These are phyloP conservation scores for Adelosebastes latens DNA, from an alignment of 2,797 vertebrate species.

Conservation along the genomic window DNA sequence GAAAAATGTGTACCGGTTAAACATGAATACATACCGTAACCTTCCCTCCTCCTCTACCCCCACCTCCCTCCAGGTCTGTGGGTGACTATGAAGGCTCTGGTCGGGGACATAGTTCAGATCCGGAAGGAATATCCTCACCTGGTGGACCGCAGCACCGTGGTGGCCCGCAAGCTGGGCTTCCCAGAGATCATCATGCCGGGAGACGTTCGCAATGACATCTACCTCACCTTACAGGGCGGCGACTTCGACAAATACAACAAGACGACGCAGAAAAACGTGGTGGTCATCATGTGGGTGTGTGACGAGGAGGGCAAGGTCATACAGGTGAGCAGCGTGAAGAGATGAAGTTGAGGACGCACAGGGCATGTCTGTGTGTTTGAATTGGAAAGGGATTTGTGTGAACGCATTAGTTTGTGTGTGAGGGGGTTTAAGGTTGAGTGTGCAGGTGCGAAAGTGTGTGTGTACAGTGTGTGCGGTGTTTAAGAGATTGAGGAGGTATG, in stretches of 20 bases:
- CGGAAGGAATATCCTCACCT: conserved; percentile 96
- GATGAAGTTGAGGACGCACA: neutral
- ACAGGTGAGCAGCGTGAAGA: conserved; percentile 82
- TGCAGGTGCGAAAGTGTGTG: neutral
- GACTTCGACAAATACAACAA: conserved; percentile 99
- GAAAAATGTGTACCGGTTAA: neutral
- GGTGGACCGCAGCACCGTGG: conserved; percentile 95
- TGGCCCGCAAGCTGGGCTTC: conserved; percentile 96
- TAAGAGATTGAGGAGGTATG: conserved; percentile 23
- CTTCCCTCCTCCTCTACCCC: neutral
- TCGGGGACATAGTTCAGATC: conserved; percentile 93
- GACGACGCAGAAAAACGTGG: conserved; percentile 96
- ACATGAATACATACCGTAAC: neutral
- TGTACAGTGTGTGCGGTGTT: neutral
- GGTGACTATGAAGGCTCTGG: conserved; percentile 97
- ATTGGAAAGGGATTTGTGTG: conserved; percentile 3
- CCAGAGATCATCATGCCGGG: conserved; percentile 99
- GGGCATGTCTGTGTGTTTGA: neutral
- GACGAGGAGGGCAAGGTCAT: conserved; percentile 93
- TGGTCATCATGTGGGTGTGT: conserved; percentile 97
- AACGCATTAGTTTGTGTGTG: neutral
- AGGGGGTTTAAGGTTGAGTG: neutral
- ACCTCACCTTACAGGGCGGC: conserved; percentile 90
- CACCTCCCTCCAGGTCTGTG: conserved; percentile 86
- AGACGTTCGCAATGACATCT: conserved; percentile 98